phyloP scores from a whole-genome alignment of 2,888 invertebrate genomes.

The Drosophila paracracens region DNA sequence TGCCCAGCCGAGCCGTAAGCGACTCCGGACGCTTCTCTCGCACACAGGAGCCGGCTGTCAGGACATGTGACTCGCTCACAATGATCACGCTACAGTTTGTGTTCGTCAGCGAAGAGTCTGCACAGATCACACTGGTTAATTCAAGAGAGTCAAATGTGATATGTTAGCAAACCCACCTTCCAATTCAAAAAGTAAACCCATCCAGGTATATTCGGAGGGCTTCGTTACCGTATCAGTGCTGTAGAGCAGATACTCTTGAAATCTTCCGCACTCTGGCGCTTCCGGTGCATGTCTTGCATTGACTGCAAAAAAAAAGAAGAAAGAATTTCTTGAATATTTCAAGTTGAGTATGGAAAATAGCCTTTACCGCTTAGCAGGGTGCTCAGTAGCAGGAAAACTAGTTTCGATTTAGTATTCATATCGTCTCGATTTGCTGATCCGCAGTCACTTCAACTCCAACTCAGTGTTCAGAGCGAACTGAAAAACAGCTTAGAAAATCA shows the following conservation, averaged over 20 bases:
- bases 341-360: neutral
- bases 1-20: conserved; percentile 47
- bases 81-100: conserved; percentile 56
- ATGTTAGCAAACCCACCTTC: neutral
- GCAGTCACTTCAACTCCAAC: conserved; percentile 18
- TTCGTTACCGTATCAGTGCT: conserved; percentile 17
- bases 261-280: conserved; percentile 34
- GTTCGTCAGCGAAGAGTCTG: conserved; percentile 1
- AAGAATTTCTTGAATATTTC: neutral
- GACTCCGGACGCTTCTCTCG: conserved; percentile 21
- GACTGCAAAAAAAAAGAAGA: neutral
- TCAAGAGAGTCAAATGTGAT: neutral
- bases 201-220: conserved; percentile 61
- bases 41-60: conserved; percentile 58
- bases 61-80: conserved; percentile 46
- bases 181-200: conserved; percentile 46
- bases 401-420: conserved; percentile 42
- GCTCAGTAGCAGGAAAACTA: conserved; percentile 36
- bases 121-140: neutral
- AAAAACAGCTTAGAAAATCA: neutral
- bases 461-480: conserved; percentile 37
- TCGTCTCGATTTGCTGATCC: conserved; percentile 6
- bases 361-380: conserved; percentile 38
- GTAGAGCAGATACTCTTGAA: conserved; percentile 57
- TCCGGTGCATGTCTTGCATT: neutral